phyloP scores from a whole-genome alignment of 1,140 invertebrate genomes.

The Heliconius himera region DNA sequence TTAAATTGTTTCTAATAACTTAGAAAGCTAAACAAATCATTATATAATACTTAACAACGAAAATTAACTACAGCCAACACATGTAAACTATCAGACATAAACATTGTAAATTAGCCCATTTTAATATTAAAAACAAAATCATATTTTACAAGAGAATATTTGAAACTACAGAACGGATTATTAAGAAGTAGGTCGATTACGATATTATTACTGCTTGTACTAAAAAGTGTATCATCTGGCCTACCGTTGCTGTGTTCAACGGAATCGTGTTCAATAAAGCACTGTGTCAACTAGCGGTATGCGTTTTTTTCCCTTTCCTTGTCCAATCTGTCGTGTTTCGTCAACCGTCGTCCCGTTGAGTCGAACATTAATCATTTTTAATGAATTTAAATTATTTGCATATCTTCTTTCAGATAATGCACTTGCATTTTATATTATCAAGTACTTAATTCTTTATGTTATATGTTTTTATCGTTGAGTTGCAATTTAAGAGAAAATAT shows the following conservation, averaged over 20 bases:
- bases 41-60: neutral
- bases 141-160: constrained; percentile 20
- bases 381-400: constrained; percentile 40
- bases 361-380: constrained; percentile 49
- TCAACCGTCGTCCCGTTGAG: constrained; percentile 47
- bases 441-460: neutral
- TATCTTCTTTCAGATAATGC: neutral
- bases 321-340: constrained; percentile 58
- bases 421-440: neutral
- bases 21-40: neutral
- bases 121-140: neutral
- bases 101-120: neutral
- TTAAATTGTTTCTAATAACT: no score
- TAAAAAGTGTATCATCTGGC: constrained; percentile 43
- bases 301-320: constrained; percentile 65
- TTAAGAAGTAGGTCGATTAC: constrained; percentile 37
- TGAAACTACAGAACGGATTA: constrained; percentile 19
- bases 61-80: neutral
- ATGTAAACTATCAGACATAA: neutral
- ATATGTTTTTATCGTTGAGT: no score
- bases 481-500: neutral
- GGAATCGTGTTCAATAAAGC: constrained; percentile 72
- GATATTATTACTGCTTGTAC: constrained; percentile 34
- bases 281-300: constrained; percentile 77
- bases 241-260: constrained; percentile 58